Percentiles rank a stretch among this genome's conserved stretches.
These are phyloP conservation scores for Archips xylosteana DNA, from an alignment of 2,888 invertebrate species.

Conservation along the genomic window DNA sequence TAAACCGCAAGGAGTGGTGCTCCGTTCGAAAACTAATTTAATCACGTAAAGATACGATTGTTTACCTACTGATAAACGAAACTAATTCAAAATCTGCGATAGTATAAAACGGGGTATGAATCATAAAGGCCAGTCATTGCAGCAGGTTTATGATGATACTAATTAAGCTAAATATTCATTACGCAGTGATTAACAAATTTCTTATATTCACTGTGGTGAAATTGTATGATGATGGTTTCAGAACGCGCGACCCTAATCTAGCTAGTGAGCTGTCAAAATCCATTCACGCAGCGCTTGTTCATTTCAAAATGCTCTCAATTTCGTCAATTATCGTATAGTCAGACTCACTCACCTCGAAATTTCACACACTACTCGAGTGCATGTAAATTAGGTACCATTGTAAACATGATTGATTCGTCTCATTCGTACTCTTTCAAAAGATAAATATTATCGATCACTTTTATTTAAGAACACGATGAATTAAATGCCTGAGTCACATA, in stretches of 20 bases:
- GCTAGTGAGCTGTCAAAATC: conserved; percentile 39
- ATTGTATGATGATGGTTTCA: conserved; percentile 20
- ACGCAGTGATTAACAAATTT: background rate
- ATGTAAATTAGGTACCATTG: conserved; percentile 32
- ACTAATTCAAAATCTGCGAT: background rate
- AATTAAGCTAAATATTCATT: background rate
- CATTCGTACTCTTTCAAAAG: conserved; percentile 47
- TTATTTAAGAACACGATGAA: conserved; percentile 44
- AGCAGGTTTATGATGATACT: no score
- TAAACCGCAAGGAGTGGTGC: conserved; percentile 56
- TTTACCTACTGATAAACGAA: conserved; percentile 10
- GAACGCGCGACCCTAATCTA: conserved; percentile 37
- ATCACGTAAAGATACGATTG: conserved; percentile 4
- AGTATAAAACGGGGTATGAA: no score
- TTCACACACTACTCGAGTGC: conserved; percentile 28
- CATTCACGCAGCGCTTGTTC: conserved; percentile 31
- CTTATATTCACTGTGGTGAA: background rate
- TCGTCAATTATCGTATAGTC: conserved; percentile 36
- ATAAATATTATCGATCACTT: conserved; percentile 62
- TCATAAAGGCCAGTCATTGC: no score
- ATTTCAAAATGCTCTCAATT: conserved; percentile 37
- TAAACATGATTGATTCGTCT: conserved; percentile 47
- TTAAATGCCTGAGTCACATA: conserved; percentile 32
- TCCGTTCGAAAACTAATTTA: conserved; percentile 50
- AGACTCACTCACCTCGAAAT: conserved; percentile 33